Conservation (phyloP, 92 coral and sea anemone species). For the Porites cylindrica region DNA sequence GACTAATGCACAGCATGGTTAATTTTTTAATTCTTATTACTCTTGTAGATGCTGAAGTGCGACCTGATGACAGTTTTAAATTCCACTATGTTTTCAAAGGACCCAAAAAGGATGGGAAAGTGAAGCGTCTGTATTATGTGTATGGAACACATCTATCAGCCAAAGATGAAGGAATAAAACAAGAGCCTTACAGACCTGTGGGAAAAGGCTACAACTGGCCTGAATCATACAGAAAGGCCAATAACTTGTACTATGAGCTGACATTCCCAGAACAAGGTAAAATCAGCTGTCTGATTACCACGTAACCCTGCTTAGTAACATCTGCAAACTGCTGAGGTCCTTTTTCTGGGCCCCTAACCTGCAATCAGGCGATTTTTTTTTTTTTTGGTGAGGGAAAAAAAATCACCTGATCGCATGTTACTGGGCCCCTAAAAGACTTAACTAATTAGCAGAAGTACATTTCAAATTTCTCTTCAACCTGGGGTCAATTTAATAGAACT, state of each 20-base stretch:
- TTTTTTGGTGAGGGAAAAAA: too few relatives aligned
- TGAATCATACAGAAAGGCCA: slow-evolving; percentile 96
- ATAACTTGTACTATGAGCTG: slow-evolving; percentile 94
- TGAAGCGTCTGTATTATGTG: slow-evolving; percentile 86
- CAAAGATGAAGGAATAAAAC: slow-evolving; percentile 92
- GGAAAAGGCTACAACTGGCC: slow-evolving; percentile 99
- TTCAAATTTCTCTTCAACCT: too few relatives aligned
- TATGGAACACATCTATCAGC: slow-evolving; percentile 89
- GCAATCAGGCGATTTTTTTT: too few relatives aligned
- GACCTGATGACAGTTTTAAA: slow-evolving; percentile 92
- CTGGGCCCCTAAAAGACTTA: too few relatives aligned
- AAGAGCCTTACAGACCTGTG: slow-evolving; percentile 90
- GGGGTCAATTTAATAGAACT: too few relatives aligned
- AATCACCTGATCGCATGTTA: too few relatives aligned
- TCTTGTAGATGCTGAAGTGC: slow-evolving; percentile 88
- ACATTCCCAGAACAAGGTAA: slow-evolving; percentile 91
- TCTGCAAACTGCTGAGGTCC: too few relatives aligned
- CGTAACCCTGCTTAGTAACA: too few relatives aligned
- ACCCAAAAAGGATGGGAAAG: slow-evolving; percentile 88
- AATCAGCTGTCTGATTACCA: neutral
- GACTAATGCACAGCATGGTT: too few relatives aligned
- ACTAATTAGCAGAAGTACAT: too few relatives aligned
- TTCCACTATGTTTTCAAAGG: slow-evolving; percentile 98
- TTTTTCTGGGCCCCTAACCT: too few relatives aligned
- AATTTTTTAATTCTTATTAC: neutral